A percentile compares a stretch with the other conserved stretches of the same genome.
Conservation (phyloP, 2,113 vertebrate genomes). For the Cochlearius cochlearius region DNA sequence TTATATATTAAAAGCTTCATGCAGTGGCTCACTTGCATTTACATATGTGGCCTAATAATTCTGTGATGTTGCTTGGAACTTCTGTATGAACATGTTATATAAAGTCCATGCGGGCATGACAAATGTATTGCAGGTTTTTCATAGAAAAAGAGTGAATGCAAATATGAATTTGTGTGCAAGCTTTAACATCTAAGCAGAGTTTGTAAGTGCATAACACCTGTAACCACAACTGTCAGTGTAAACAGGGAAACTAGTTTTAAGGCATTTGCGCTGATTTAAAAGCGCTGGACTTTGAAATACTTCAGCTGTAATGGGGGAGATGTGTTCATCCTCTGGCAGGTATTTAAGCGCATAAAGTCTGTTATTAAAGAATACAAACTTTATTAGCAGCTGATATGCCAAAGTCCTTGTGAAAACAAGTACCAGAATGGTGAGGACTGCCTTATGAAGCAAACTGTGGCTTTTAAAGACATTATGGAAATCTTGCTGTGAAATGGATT, state of each 20-base stretch:
- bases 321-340: not conserved
- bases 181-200: slow-evolving; percentile 33
- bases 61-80: slow-evolving; percentile 37
- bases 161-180: slow-evolving; percentile 1
- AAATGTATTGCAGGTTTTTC: slow-evolving; percentile 29
- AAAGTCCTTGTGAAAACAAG: not conserved
- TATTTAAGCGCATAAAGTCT: not conserved
- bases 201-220: not conserved
- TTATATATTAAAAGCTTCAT: slow-evolving; percentile 22
- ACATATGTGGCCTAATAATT: slow-evolving; percentile 24
- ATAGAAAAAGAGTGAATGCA: slow-evolving; percentile 31
- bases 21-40: slow-evolving; percentile 44
- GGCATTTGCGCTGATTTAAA: not conserved
- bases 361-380: not conserved
- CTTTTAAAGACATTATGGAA: not conserved
- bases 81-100: slow-evolving; percentile 51
- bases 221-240: slow-evolving; percentile 29
- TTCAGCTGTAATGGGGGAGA: not conserved
- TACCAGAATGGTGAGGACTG: not conserved
- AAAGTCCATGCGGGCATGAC: slow-evolving; percentile 25
- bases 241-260: slow-evolving; percentile 24
- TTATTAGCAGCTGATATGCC: slow-evolving; percentile 17
- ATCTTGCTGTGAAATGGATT: not conserved
- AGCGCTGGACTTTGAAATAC: slow-evolving; percentile 5
- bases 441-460: not conserved